Conservation (phyloP, 1,140 invertebrate species). For the Stenopsyche tienmushanensis region DNA sequence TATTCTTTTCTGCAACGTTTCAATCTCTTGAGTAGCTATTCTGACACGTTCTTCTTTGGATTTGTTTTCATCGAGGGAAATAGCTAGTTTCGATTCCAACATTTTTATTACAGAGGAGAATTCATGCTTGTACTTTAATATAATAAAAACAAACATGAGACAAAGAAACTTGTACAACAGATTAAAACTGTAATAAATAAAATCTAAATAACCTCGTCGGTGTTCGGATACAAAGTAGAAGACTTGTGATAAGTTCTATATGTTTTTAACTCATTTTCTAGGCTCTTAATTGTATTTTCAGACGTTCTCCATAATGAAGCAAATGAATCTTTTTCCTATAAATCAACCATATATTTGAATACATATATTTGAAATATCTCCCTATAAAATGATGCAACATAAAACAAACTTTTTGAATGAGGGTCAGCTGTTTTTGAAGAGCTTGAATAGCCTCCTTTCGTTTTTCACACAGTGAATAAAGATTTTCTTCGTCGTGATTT, state of each 20-base stretch:
- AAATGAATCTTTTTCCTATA: conserved; percentile 59
- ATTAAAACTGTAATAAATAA: too few species aligned
- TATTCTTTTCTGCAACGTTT: conserved; percentile 39
- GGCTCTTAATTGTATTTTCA: conserved; percentile 57
- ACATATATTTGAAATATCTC: too few species aligned
- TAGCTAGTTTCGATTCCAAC: conserved; percentile 47
- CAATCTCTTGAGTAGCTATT: conserved; percentile 44
- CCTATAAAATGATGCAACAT: too few species aligned
- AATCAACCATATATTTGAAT: too few species aligned
- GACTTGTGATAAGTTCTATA: conserved; percentile 46
- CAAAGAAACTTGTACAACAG: neutral
- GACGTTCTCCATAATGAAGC: conserved; percentile 62
- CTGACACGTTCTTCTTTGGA: conserved; percentile 47
- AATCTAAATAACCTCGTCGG: conserved; percentile 42
- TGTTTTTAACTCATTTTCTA: conserved; percentile 59
- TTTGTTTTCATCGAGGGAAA: conserved; percentile 48
- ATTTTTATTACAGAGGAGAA: conserved; percentile 52
- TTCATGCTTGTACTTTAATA: conserved; percentile 46
- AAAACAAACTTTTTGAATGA: conserved; percentile 48
- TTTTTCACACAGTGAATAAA: conserved; percentile 42
- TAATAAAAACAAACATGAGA: conserved; percentile 1
- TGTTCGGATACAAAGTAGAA: conserved; percentile 46
- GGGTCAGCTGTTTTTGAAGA: conserved; percentile 46
- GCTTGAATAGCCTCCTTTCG: conserved; percentile 46
- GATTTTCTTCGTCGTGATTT: conserved; percentile 45